Base-by-base conservation (phyloP, 1,140 invertebrate species). In the Zaprionus nigranus region DNA sequence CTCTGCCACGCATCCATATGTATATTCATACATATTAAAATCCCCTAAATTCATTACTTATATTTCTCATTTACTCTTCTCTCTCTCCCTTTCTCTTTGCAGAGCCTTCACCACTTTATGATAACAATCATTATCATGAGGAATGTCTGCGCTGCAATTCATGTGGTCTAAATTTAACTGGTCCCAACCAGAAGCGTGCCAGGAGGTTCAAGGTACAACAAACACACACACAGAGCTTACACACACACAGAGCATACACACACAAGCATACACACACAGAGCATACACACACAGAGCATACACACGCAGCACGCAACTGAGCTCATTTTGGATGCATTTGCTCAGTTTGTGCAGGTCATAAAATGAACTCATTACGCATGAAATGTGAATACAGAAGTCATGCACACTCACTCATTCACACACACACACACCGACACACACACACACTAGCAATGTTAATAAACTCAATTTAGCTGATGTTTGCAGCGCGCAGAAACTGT, bases 141-240 rank as follows among this genome's bases (percentile, higher is more conserved):
- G 97, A 98, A 96, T 98, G 97, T 94, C 95, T 98, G 86, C 96
- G 97, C 95, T 98, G 97, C 96, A 98, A 98, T 94, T 97, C 97
- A 83, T 98, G 97, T 93, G 97, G 97, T 82, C 94, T 98, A 92
- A 98, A 98, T 94, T 95, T 98, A 83, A 97, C 97, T 71, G 97
- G 97, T 79, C 96, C 96, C 71, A 98, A 98, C 93, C 97, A 95
- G 93, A 95, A 95, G 92, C 93, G 94, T 38, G 94, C 94, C 54
- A 94, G 94, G 72, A 93, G 94, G 75, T 95, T 95, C 94, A 95
- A 95, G 92, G 92, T 92, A 69, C 70, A 81, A 68, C 28, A 22
- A 12, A 57, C 7, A 70, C 20, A 65, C 38, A 64, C 40, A 58
- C 36, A 49, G 20, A 34, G n/a, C n/a, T n/a, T n/a, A n/a, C n/a